phyloP scores from a whole-genome alignment of 2,113 vertebrate genomes.

The Phodopus roborovskii region DNA sequence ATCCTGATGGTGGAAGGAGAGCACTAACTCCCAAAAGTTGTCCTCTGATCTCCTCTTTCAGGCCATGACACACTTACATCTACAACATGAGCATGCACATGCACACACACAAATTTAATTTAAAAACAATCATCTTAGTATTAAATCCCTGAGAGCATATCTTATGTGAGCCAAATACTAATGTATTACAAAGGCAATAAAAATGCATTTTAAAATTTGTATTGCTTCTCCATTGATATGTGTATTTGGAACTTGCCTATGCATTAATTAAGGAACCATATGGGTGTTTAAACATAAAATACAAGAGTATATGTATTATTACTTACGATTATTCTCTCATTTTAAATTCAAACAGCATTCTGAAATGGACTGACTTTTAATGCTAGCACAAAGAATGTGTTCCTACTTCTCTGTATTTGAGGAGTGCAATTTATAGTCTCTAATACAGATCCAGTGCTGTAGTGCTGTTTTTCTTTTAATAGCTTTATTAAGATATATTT shows the following conservation, averaged over 20 bases:
- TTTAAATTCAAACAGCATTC: constrained; percentile 45
- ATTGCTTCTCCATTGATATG: background rate
- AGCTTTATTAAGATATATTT: background rate
- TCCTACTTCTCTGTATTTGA: background rate
- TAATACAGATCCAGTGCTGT: background rate
- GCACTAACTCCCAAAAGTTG: background rate
- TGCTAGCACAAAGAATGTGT: background rate
- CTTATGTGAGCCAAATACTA: background rate
- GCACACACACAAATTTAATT: background rate
- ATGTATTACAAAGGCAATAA: constrained; percentile 49
- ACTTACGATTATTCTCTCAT: background rate
- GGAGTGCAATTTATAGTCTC: background rate
- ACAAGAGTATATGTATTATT: background rate
- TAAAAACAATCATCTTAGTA: background rate
- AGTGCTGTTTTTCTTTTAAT: background rate
- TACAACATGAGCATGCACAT: background rate
- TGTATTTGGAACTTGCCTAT: background rate
- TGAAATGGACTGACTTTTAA: background rate
- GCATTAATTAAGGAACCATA: background rate
- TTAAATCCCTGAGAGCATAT: background rate
- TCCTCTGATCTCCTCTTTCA: background rate
- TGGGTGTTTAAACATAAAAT: constrained; percentile 14
- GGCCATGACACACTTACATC: background rate
- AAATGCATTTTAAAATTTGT: constrained; percentile 34
- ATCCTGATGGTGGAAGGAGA: background rate